phyloP scores from a whole-genome alignment of 2,797 vertebrate genomes.

The Sebastes iracundus region DNA sequence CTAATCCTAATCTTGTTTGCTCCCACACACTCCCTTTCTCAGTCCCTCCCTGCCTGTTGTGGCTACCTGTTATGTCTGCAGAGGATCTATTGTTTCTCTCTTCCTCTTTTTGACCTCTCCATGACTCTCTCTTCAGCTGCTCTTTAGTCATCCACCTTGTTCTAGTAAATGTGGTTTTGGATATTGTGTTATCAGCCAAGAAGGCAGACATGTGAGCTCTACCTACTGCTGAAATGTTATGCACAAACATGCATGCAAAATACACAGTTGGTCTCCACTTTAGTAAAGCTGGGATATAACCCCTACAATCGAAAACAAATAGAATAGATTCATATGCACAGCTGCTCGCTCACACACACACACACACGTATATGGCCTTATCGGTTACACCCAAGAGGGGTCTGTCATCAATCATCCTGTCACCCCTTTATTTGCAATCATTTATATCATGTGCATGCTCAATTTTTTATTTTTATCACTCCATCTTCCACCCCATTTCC shows the following conservation, averaged over 20 bases:
- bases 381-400: constrained; percentile 10
- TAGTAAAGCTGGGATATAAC: background rate
- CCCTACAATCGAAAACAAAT: background rate
- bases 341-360: background rate
- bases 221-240: background rate
- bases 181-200: background rate
- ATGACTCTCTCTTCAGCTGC: background rate
- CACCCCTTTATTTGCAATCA: constrained; percentile 37
- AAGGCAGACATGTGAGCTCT: background rate
- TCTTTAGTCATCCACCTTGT: background rate
- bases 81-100: background rate
- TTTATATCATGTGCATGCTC: constrained; percentile 4
- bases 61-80: constrained; percentile 1
- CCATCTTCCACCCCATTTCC: background rate
- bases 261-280: background rate
- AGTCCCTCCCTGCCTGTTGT: background rate
- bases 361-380: background rate
- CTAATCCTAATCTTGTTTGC: constrained; percentile 71
- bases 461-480: constrained; percentile 1
- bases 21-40: constrained; percentile 20
- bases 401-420: constrained; percentile 50
- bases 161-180: background rate
- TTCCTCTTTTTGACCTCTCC: background rate
- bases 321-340: constrained; percentile 13
- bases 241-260: background rate